These are phyloP conservation scores for Nothocercus nigrocapillus DNA, from an alignment of 2,113 vertebrate species.

Conservation along the genomic window DNA sequence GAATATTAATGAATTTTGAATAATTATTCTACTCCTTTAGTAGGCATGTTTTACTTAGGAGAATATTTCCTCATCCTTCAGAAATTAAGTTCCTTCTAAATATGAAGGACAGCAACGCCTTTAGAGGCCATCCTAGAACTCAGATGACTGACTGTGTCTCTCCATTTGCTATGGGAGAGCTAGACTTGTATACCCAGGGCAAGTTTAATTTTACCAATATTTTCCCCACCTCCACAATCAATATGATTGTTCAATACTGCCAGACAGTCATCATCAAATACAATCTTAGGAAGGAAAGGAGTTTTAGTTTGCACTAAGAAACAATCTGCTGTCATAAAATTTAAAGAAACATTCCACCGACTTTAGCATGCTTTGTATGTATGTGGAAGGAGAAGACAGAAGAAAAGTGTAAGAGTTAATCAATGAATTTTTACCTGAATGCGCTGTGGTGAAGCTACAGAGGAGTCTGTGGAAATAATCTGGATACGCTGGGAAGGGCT, in stretches of 20 bases:
- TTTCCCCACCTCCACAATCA: not conserved
- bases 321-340: not conserved
- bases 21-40: not conserved
- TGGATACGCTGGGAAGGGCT: constrained; percentile 93
- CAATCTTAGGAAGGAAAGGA: not conserved
- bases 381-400: not conserved
- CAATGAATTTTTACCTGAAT: constrained; percentile 85
- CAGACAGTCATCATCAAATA: not conserved
- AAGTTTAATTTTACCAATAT: not conserved
- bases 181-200: not conserved
- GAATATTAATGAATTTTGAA: too few species aligned
- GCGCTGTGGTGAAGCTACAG: constrained; percentile 87
- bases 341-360: not conserved
- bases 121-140: not conserved
- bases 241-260: not conserved
- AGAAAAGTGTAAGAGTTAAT: not conserved
- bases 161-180: not conserved
- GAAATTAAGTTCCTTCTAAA: not conserved
- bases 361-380: not conserved
- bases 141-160: not conserved
- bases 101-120: not conserved
- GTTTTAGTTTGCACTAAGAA: not conserved
- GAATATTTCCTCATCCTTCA: not conserved
- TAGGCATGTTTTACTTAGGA: not conserved
- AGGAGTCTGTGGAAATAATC: constrained; percentile 91